phyloP scores from a whole-genome alignment of 1,140 invertebrate genomes.

The Aphis craccivora region DNA sequence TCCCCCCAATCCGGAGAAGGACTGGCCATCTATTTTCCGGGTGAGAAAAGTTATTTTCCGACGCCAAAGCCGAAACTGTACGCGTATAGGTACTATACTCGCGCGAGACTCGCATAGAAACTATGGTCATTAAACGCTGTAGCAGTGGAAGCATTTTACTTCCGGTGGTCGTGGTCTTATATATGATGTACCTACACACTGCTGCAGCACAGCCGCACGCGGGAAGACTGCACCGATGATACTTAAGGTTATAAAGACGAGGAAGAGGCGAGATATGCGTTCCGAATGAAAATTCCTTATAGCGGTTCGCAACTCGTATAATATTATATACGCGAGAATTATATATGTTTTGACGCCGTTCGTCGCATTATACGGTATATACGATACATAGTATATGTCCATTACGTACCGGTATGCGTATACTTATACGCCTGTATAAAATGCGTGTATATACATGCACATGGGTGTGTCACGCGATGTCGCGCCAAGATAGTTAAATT shows the following conservation, averaged over 20 bases:
- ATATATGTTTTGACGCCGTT: not conserved
- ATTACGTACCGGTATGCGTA: not conserved
- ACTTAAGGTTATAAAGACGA: not conserved
- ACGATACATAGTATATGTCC: not conserved
- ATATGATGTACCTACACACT: not conserved
- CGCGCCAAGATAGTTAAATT: not conserved
- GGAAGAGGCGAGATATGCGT: not conserved
- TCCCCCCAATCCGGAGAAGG: not conserved
- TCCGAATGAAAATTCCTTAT: not conserved
- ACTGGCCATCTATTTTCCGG: constrained; percentile 32
- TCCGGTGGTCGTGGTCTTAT: not conserved
- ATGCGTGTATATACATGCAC: not conserved
- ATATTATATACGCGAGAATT: not conserved
- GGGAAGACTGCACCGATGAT: not conserved
- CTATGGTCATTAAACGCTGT: constrained; percentile 9
- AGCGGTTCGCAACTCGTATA: not conserved
- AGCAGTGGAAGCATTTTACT: not conserved
- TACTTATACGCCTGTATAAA: not conserved
- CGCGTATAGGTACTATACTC: not conserved
- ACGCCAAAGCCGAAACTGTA: constrained; percentile 8
- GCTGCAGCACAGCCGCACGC: not conserved
- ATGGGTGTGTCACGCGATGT: not conserved
- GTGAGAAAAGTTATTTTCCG: constrained; percentile 53
- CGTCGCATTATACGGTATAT: not conserved
- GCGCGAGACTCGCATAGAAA: constrained; percentile 49